These are phyloP conservation scores for Amphilophus citrinellus DNA, from an alignment of 2,113 vertebrate species.

Conservation along the genomic window DNA sequence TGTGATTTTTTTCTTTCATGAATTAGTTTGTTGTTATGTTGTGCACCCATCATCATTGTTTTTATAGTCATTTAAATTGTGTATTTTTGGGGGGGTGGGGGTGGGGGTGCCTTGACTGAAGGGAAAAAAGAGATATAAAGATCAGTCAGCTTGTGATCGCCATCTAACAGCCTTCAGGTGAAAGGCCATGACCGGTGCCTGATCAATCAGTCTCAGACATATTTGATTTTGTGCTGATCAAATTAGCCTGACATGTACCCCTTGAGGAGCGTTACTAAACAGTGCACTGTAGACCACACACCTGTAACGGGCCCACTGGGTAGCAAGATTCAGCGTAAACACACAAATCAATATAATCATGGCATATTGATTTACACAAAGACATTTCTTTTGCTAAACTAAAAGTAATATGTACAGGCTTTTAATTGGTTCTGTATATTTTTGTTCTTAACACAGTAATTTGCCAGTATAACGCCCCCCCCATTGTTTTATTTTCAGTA, in stretches of 20 bases:
- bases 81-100: neutral
- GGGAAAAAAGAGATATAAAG: constrained; percentile 16
- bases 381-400: neutral
- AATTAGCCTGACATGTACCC: neutral
- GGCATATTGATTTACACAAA: neutral
- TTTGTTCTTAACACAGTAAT: neutral
- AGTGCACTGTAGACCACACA: neutral
- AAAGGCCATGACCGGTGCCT: neutral
- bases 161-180: neutral
- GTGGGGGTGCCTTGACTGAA: neutral
- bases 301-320: neutral
- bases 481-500: too few relatives aligned
- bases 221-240: neutral
- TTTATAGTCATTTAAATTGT: constrained; percentile 36
- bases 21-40: neutral
- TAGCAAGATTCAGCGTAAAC: neutral
- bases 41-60: neutral
- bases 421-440: neutral
- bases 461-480: neutral
- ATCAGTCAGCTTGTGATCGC: neutral
- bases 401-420: neutral
- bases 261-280: neutral
- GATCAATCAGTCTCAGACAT: neutral
- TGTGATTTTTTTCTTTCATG: constrained; percentile 3
- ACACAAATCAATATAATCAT: neutral